A percentile compares a stretch with the other conserved stretches of the same genome.
Conservation (phyloP, 2,113 vertebrate species). For the Bettongia penicillata region DNA sequence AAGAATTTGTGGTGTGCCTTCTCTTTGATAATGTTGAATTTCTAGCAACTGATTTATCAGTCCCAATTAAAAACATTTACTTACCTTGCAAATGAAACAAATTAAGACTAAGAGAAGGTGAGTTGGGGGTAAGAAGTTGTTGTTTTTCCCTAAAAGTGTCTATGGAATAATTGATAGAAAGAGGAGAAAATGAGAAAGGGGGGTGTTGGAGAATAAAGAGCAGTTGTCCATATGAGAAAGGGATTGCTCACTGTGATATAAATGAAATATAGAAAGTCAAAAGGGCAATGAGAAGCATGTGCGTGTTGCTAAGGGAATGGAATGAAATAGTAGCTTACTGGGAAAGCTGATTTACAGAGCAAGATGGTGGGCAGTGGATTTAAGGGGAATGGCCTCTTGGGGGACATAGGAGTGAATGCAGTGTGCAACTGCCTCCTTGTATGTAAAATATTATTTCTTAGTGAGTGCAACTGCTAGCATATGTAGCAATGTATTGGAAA, state of each 20-base stretch:
- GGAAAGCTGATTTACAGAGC: not conserved
- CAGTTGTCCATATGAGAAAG: not conserved
- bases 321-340: not conserved
- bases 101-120: not conserved
- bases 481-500: not conserved
- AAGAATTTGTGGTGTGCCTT: not conserved
- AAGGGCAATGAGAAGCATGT: not conserved
- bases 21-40: not conserved
- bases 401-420: no score
- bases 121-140: not conserved
- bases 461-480: no score
- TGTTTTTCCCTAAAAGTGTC: not conserved
- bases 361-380: not conserved
- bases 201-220: not conserved
- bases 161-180: not conserved
- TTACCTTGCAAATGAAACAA: not conserved
- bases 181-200: no score
- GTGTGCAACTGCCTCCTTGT: no score
- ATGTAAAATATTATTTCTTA: no score
- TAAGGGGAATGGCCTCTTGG: no score
- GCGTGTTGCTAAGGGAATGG: not conserved
- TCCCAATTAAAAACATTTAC: not conserved
- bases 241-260: not conserved
- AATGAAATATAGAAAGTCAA: not conserved
- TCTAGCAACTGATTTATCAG: not conserved